phyloP scores from a whole-genome alignment of 2,113 vertebrate genomes.

The Stercorarius parasiticus region DNA sequence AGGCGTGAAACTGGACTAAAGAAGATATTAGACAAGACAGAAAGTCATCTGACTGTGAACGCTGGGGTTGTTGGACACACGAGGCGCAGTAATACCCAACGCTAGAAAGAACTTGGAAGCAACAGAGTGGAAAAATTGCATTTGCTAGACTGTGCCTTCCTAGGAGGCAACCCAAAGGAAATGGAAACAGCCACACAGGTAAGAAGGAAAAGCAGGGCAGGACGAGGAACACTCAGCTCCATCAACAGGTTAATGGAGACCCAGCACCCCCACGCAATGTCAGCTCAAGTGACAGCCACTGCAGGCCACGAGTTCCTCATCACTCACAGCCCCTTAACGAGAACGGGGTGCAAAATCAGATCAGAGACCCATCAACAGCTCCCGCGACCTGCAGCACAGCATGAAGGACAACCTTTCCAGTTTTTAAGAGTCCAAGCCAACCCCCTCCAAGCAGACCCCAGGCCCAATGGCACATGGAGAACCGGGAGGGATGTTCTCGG shows the following conservation, averaged over 20 bases:
- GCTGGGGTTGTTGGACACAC: not conserved
- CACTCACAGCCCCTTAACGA: rapidly evolving
- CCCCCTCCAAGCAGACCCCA: not conserved
- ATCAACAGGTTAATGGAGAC: rapidly evolving
- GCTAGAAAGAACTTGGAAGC: not conserved
- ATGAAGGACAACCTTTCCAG: not conserved
- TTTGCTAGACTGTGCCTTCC: not conserved
- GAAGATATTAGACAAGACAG: slow-evolving; percentile 35
- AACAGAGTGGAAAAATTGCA: slow-evolving; percentile 20
- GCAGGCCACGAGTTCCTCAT: not conserved
- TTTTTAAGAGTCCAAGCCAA: not conserved
- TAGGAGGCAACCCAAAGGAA: not conserved
- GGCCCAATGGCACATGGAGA: not conserved
- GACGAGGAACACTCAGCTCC: not conserved
- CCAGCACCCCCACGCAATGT: not conserved
- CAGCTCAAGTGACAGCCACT: not conserved
- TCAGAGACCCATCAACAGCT: not conserved
- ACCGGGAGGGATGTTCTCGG: not conserved
- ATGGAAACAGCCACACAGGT: not conserved
- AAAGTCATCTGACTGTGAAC: not conserved
- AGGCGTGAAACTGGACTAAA: not conserved
- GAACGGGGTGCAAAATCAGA: not conserved
- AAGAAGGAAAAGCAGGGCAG: not conserved
- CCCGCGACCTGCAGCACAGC: not conserved
- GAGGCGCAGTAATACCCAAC: not conserved